Base-by-base conservation (phyloP, 1,140 invertebrate genomes). In the Aphelenchoides fujianensis region DNA sequence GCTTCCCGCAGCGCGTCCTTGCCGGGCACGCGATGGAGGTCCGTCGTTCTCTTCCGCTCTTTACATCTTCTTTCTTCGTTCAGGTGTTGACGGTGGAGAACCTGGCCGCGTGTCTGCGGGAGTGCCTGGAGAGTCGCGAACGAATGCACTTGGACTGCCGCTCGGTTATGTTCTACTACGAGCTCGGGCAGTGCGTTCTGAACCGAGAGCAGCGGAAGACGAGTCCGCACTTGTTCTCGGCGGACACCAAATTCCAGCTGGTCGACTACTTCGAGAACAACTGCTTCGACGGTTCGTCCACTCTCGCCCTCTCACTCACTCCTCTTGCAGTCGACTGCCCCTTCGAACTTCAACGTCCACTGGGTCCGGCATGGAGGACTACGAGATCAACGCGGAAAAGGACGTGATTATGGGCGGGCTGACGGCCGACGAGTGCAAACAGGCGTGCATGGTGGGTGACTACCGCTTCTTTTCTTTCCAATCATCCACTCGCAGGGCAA, bases 181-280 rank as follows among this genome's bases (percentile, higher is more conserved):
- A 82, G 59, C 76, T 76, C 2, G 76, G 76, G 31, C 74, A 82
- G 61, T 82, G 81, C 67, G 77, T 84, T 61, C 55, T 82, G 64
- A 82, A 84, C 68, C 59, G 82, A 32, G 80, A 78, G 36, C 53
- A 69, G 70, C 66, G 59, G 59, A 74, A 70, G 63, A 69, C 57
- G 19, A 64, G 41, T 27, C 64, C 76, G 52, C 48, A 77, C n/a
- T 34, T 78, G 32, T 82, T 80, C 55, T 71, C 53, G 5, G 61
- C 69, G 62, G 68, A 79, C 23, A 80, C 72, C 12, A 41, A 79
- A 27, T 72, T 70, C 28, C 68, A 77, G 30, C 23, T 82, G 35
- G 82, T 82, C 27, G 81, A 82, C 70, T 82, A 82, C 71, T 82
- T 82, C 70, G 81, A 82, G 71, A 82, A 80, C 62, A 76, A 79